Conservation (phyloP, 2,797 vertebrate genomes). For the Petrocephalus schoutedeni region DNA sequence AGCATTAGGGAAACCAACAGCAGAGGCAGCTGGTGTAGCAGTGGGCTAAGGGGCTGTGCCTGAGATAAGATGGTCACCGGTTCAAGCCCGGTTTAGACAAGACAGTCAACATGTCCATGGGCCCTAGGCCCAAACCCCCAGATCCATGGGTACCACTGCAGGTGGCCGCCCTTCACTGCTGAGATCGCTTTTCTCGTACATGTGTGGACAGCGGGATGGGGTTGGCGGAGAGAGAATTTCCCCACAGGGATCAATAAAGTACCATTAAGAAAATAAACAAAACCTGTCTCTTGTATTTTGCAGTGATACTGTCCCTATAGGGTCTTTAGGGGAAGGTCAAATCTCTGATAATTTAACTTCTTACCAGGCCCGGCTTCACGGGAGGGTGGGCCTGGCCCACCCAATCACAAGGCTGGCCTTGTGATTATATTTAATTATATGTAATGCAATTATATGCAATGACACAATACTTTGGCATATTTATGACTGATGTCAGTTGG, state of each 20-base stretch:
- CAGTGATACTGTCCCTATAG: too few relatives aligned
- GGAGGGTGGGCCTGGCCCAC: too few relatives aligned
- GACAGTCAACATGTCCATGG: not conserved
- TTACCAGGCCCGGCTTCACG: not conserved
- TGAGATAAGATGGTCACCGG: not conserved
- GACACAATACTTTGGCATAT: not conserved
- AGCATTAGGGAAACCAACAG: not conserved
- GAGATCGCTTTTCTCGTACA: not conserved
- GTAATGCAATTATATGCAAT: not conserved
- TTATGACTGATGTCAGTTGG: not conserved
- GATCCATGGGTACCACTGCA: not conserved
- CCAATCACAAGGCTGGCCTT: too few relatives aligned
- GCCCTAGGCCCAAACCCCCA: not conserved
- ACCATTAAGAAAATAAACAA: not conserved
- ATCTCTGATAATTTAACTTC: not conserved
- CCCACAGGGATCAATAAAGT: slow-evolving; percentile 3
- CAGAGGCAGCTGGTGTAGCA: too few relatives aligned
- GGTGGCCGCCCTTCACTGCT: not conserved
- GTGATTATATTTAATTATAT: too few relatives aligned
- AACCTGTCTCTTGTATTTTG: too few relatives aligned
- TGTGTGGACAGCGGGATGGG: too few relatives aligned
- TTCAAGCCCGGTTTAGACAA: not conserved
- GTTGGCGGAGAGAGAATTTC: too few relatives aligned
- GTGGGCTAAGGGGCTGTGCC: not conserved
- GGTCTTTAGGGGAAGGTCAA: too few relatives aligned